phyloP scores from a whole-genome alignment of 2,797 vertebrate species.

The Rhinoraja longicauda region DNA sequence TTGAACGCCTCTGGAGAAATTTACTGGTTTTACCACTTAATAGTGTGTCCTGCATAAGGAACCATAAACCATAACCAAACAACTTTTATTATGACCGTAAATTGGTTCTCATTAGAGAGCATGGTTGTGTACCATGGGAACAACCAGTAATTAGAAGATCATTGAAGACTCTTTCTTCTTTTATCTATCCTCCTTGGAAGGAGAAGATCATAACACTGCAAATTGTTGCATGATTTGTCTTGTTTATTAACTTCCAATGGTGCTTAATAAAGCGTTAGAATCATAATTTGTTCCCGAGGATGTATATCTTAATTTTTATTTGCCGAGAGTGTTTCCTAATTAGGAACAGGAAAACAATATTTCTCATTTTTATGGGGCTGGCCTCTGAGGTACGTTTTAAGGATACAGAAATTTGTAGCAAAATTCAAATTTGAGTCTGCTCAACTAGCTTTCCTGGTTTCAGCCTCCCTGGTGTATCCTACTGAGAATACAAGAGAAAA shows the following conservation, averaged over 20 bases:
- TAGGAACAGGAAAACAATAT: background rate
- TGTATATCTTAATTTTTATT: constrained; percentile 15
- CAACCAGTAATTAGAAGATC: background rate
- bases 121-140: background rate
- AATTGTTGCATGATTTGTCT: background rate
- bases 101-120: background rate
- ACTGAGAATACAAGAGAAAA: background rate
- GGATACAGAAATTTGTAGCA: background rate
- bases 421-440: background rate
- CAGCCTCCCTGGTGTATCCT: background rate
- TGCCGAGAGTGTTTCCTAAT: background rate
- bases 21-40: background rate
- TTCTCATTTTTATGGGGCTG: background rate
- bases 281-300: background rate
- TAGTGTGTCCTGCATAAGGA: background rate
- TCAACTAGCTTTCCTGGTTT: background rate
- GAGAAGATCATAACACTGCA: background rate
- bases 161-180: background rate
- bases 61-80: background rate
- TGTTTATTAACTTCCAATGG: background rate
- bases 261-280: background rate
- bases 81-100: background rate
- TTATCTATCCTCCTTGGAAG: background rate
- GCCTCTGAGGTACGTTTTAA: background rate
- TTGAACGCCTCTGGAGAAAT: background rate